Evolutionary conservation across 2,113 vertebrate species (phyloP), one percentile per base, ranked within the genome.

Genomic region (Poicephalus gulielmi): DNA sequence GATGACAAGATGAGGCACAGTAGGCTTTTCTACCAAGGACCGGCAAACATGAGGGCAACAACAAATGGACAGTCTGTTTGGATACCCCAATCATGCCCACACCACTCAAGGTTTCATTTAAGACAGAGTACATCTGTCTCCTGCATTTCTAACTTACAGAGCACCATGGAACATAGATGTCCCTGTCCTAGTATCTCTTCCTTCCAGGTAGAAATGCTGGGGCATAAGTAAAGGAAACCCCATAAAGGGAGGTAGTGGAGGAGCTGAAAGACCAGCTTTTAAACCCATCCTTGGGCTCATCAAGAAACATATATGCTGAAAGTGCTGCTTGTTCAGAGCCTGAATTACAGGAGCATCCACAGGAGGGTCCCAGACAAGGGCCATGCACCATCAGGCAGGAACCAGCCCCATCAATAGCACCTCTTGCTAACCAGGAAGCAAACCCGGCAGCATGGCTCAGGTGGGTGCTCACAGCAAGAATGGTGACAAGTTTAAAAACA

Each of bases 381-480:
- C 27, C 23, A 33, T 0, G 2, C 2, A 1, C 10, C 14, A 43
- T 24, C 2, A 7, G 31, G 63, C 37, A 64, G 7, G 24, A 77
- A 10, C 5, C 3, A 68, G 20, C 30, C 37, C 7, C 0, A 43
- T 25, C 50, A 67, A 11, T 31, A 39, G 3, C 62, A 24, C 37
- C 3, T 0, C 50, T 6, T 57, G 19, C 37, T 59, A 44, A 30
- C 6, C 20, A 39, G n/a, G 22, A 18, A 78, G 46, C 13, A 71
- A 79, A 89, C n/a, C 46, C 0, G 0, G 67, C 39, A 35, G 13
- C 2, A 14, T 4, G 5, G 63, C 63, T 77, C 41, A 10, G 31
- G 27, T 60, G 6, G 0, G 20, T 49, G 47, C 11, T 93, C 15
- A 22, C 47, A 46, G n/a, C 22, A 66, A 52, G 52, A 73, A 69